phyloP scores from a whole-genome alignment of 2,797 vertebrate species.

The Pipistrellus kuhlii region DNA sequence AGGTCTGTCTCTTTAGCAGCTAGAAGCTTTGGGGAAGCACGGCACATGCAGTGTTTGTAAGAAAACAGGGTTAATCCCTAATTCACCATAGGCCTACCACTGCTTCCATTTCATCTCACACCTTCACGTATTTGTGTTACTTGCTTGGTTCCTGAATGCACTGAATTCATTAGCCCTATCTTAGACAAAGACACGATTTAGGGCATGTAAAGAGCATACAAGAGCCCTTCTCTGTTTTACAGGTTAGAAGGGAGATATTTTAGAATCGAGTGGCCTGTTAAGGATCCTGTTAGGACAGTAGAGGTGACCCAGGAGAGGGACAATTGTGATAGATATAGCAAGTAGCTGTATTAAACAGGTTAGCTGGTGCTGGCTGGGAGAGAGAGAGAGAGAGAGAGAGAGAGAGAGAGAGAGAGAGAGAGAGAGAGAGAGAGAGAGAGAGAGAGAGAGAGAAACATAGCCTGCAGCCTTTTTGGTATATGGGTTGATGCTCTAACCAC shows the following conservation, averaged over 20 bases:
- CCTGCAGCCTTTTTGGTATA: background rate
- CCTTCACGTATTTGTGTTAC: background rate
- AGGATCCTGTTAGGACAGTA: background rate
- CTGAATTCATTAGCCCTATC: background rate
- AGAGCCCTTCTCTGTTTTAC: background rate
- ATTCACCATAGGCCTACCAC: background rate
- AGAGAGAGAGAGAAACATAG: too few relatives aligned
- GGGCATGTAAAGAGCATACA: background rate
- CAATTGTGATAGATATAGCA: fast-evolving
- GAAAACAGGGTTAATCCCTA: background rate
- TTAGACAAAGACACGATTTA: background rate
- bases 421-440: too few relatives aligned
- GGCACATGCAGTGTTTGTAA: background rate
- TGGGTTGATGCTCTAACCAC: background rate
- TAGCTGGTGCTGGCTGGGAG: background rate
- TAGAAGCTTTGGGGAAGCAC: background rate
- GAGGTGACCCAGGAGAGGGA: too few relatives aligned
- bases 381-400: too few relatives aligned
- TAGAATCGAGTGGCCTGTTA: background rate
- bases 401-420: too few relatives aligned
- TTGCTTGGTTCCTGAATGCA: background rate
- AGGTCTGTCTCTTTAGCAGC: background rate
- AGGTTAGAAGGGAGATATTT: background rate
- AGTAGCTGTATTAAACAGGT: background rate
- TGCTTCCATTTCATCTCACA: background rate